These are phyloP conservation scores for Achatina immaculata DNA, from an alignment of 1,140 invertebrate species.

Conservation along the genomic window DNA sequence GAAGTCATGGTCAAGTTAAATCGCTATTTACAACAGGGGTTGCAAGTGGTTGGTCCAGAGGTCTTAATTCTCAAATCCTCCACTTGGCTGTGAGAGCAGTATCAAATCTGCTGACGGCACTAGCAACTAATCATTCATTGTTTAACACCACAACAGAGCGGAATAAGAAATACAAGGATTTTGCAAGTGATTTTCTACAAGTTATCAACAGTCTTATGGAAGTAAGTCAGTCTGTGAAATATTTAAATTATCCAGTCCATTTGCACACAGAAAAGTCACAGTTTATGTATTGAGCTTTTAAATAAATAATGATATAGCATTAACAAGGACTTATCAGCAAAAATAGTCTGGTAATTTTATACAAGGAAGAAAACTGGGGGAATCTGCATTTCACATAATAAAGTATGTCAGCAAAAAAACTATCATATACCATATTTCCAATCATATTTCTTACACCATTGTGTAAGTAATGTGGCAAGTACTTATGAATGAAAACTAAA, in stretches of 20 bases:
- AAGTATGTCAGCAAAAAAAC: too few relatives aligned
- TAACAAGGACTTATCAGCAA: too few relatives aligned
- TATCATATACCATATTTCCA: too few relatives aligned
- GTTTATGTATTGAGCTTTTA: too few relatives aligned
- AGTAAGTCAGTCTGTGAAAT: conserved; percentile 14
- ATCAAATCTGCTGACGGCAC: conserved; percentile 35
- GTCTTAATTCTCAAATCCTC: conserved; percentile 24
- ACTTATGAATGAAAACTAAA: too few relatives aligned
- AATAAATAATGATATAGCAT: too few relatives aligned
- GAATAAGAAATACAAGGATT: background rate
- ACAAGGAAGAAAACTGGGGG: too few relatives aligned
- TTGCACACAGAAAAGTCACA: too few relatives aligned
- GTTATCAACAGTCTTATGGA: conserved; percentile 20
- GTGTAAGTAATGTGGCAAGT: too few relatives aligned
- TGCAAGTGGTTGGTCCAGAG: background rate
- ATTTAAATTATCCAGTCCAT: background rate
- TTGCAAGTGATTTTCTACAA: background rate
- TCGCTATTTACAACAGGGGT: background rate
- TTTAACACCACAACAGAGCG: background rate
- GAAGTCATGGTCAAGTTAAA: background rate
- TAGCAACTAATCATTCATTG: conserved; percentile 3
- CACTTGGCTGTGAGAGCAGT: conserved; percentile 13
- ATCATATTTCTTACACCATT: too few relatives aligned
- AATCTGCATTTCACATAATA: too few relatives aligned
- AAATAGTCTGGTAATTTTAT: too few relatives aligned